Conservation (phyloP, 37 sponge, comb jelly and placozoan genomes). For the Crambe crambe region DNA sequence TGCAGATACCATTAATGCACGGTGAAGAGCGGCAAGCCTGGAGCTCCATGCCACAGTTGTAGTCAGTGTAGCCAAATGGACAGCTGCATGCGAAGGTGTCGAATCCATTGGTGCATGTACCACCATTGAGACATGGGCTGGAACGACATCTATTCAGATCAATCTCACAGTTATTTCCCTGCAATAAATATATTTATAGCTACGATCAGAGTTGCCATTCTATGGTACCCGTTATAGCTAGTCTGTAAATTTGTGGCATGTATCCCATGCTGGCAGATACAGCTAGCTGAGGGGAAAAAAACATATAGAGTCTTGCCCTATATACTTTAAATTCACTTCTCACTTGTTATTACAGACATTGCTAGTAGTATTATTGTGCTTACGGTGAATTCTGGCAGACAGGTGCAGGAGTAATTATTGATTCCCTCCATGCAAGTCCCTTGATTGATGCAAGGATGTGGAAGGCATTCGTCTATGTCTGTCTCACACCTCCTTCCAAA, state of each 20-base stretch:
- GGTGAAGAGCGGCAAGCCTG: conserved; percentile 47
- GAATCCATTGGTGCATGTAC: conserved; percentile 45
- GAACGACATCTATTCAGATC: conserved; percentile 44
- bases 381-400: conserved; percentile 66
- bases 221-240: no score
- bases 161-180: conserved; percentile 57
- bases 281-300: no score
- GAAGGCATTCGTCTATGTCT: conserved; percentile 56
- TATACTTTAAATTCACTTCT: not conserved
- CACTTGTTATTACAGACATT: conserved; percentile 46
- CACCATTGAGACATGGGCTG: conserved; percentile 66
- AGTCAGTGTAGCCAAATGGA: conserved; percentile 31
- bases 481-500: conserved; percentile 66
- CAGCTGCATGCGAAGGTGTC: conserved; percentile 53
- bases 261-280: no score
- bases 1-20: conserved; percentile 48
- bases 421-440: conserved; percentile 64
- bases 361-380: no score
- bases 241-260: no score
- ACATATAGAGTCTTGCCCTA: not conserved
- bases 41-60: conserved; percentile 34
- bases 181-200: not conserved
- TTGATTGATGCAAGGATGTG: conserved; percentile 61
- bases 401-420: conserved; percentile 52
- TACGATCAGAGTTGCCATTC: not conserved